Base-by-base conservation (phyloP, 2,888 invertebrate genomes). In the Caradrina kadenii region DNA sequence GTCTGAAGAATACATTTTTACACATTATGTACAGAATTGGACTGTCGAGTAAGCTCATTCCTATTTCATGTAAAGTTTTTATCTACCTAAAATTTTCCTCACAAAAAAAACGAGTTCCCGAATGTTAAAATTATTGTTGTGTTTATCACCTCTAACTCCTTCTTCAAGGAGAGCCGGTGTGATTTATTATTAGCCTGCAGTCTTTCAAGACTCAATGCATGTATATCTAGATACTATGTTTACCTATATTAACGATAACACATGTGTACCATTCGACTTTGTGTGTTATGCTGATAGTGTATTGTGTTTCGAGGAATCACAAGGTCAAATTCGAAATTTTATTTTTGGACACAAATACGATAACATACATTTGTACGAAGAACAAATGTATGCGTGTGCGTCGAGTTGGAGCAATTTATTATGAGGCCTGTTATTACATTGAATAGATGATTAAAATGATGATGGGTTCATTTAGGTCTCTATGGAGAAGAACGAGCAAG, bases 371-470 rank as follows among this genome's bases (percentile, higher is more conserved):
- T 52, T 42, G 13, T 63, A 50, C 5, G 26, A 42, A 8, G 11
- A 17, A 48, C 35, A n/a, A 39, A 49, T 7, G 17, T 45, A 53
- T 39, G 15, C 19, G 22, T 26, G 15, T 49, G 26, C 39, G 19
- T 7, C 7, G 69, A 15, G 7, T 39, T 55, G 21, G 26, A 26
- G 39, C 1, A 26, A 49, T n/a, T 48, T 39, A 48, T 49, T 54
- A 54, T 0, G 55, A 49, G 22, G 19, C 19, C 19, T 17, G 48
- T 39, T 11, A 54, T 48, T 48, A 48, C 17, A 7, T n/a, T 55
- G 21, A 26, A 10, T 49, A 69, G 17, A 26, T 39, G 5, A 39
- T 68, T 49, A 69, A n/a, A 69, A 69, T 39, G 22, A 19, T 39
- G 22, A 19, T 10, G 69, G 22, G 35, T 48, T 69, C 10, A 69